Conservation (phyloP, 2,113 vertebrate genomes). For the Talpa occidentalis region DNA sequence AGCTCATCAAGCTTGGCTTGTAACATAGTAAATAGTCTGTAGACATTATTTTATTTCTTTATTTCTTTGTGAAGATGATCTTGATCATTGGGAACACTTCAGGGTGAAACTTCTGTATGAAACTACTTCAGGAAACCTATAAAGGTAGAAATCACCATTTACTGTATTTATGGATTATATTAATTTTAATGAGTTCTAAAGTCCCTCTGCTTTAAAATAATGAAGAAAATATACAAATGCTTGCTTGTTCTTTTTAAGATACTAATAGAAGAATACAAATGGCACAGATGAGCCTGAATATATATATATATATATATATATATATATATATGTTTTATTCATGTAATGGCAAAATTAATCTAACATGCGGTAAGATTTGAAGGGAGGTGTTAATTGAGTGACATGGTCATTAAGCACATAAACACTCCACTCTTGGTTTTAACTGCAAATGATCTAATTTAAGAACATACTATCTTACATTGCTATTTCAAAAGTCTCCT, state of each 20-base stretch:
- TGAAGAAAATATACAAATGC: not conserved
- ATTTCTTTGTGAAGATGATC: not conserved
- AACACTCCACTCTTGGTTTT: not conserved
- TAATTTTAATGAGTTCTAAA: not conserved
- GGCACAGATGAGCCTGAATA: not conserved
- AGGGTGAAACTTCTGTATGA: not conserved
- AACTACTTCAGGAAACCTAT: not conserved
- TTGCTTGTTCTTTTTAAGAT: not conserved
- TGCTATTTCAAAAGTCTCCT: not conserved
- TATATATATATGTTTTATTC: not conserved
- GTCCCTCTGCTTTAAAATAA: not conserved
- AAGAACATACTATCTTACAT: not conserved
- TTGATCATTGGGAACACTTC: not conserved
- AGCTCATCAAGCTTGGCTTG: slow-evolving; percentile 7
- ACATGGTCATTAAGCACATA: not conserved
- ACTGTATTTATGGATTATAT: not conserved
- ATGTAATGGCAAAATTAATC: slow-evolving; percentile 48
- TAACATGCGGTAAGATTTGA: not conserved
- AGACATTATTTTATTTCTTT: not conserved
- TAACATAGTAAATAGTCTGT: not conserved
- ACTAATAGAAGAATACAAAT: not conserved
- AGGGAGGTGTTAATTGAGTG: not conserved
- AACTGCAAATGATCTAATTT: not conserved
- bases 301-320: not conserved
- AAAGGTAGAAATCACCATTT: not conserved